Conservation (phyloP, 2,113 vertebrate genomes). For the Colossoma macropomum region DNA sequence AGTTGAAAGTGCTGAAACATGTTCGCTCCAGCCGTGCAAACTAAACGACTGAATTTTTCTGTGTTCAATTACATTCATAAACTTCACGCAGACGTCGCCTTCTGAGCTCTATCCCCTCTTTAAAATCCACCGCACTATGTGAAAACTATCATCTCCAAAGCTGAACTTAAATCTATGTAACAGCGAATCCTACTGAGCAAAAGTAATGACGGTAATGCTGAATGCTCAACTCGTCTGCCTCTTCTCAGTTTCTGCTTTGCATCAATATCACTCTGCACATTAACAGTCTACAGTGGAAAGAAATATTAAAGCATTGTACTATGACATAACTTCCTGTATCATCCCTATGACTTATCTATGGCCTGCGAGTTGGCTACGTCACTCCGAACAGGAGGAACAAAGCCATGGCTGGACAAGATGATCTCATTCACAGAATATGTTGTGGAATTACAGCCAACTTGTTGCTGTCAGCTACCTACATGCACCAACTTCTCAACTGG, state of each 20-base stretch:
- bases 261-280: background rate
- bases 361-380: background rate
- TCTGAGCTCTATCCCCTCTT: too few relatives aligned
- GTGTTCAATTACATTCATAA: too few relatives aligned
- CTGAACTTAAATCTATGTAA: too few relatives aligned
- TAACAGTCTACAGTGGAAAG: background rate
- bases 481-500: background rate
- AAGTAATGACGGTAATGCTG: too few relatives aligned
- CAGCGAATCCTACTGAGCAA: too few relatives aligned
- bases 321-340: constrained; percentile 30
- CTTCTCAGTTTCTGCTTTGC: background rate
- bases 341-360: background rate
- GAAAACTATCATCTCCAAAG: too few relatives aligned
- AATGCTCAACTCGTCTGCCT: too few relatives aligned
- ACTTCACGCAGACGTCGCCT: too few relatives aligned
- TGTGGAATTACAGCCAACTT: background rate
- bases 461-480: background rate
- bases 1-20: too few relatives aligned
- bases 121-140: too few relatives aligned
- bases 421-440: background rate
- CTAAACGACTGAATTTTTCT: too few relatives aligned
- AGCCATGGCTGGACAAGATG: background rate
- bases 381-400: background rate
- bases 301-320: background rate
- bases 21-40: background rate